Percentiles rank a stretch among this genome's conserved stretches.
Evolutionary conservation across 2,888 invertebrate genomes (phyloP).

Genomic region (Epinotia bilunana): DNA sequence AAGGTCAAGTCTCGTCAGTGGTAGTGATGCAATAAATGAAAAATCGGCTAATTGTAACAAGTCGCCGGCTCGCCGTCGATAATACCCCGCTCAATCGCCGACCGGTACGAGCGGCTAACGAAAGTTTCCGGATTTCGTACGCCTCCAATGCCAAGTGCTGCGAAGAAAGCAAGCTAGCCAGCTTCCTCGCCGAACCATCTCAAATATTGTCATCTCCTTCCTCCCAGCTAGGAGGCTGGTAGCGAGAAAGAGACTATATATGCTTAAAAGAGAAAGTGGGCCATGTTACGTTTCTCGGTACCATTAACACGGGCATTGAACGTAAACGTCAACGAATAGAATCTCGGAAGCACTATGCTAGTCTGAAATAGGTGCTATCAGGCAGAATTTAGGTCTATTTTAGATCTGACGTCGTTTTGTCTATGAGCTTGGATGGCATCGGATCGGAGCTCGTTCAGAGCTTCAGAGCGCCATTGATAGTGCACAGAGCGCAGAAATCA

Average conservation of each 20-base stretch:
- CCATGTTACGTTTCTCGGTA: conserved; percentile 82
- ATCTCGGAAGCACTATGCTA: conserved; percentile 56
- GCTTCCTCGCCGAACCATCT: conserved; percentile 67
- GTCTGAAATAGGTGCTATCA: conserved; percentile 48
- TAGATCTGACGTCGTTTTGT: conserved; percentile 48
- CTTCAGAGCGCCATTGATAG: conserved; percentile 59
- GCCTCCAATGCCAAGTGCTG: conserved; percentile 82
- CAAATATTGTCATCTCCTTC: conserved; percentile 72
- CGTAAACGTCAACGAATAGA: conserved; percentile 77
- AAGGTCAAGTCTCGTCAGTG: conserved; percentile 42
- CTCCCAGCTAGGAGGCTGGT: conserved; percentile 53
- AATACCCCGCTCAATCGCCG: conserved; percentile 49
- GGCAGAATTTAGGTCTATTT: conserved; percentile 47
- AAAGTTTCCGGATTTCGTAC: conserved; percentile 83
- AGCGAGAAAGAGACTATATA: conserved; percentile 73
- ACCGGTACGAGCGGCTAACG: conserved; percentile 71
- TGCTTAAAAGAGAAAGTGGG: conserved; percentile 84
- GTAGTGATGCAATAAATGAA: conserved; percentile 66
- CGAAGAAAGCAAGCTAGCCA: conserved; percentile 81
- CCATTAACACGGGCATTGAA: conserved; percentile 82
- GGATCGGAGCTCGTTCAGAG: conserved; percentile 56
- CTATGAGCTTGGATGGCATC: conserved; percentile 53
- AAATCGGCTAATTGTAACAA: conserved; percentile 69
- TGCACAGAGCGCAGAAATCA: conserved; percentile 50
- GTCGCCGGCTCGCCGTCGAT: conserved; percentile 48